Evolutionary conservation across 1,140 invertebrate genomes (phyloP), one percentile per base, ranked within the genome.

Genomic region (Chlorops oryzae): DNA sequence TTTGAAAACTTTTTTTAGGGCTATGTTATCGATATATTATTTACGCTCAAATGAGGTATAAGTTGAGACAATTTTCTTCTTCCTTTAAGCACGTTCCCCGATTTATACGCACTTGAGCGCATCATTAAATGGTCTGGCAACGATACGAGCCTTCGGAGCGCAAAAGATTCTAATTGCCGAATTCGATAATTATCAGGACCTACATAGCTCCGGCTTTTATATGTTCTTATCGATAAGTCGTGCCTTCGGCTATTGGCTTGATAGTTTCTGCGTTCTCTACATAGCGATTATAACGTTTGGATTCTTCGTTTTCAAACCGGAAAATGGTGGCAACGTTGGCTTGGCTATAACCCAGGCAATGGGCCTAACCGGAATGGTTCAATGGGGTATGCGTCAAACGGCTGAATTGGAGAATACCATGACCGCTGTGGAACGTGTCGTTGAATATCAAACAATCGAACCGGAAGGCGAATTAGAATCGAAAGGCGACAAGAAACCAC

Each of bases 61-160:
- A n/a, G n/a, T n/a, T n/a, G n/a, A n/a, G n/a, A n/a, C n/a, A n/a
- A n/a, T n/a, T n/a, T 15, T 22, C 0, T 24, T 18, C 9, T 39
- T 2, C 3, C n/a, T 34, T 35, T 22, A 63, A 88, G 85, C 82
- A 40, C 78, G 84, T 37, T 86, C 84, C 73, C 91, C 90, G 1
- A 82, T 95, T 23, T 91, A 89, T 73, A 85, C 87, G 9, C 91
- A 96, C 65, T 74, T 97, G 42, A 92, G 86, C 67, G 84, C 91
- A 21, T 87, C 92, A 0, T 73, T 96, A 1, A 87, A 90, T 73
- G 94, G 94, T 5, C 74, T 97, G 21, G 80, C 88, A 1, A 96
- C 92, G 0, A 92, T 98, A 45, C 77, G 93, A 50, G 90, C 92
- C 0, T 93, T 88, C 57, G 77, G 80, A 27, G 85, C 85, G 0